A percentile compares a stretch with the other conserved stretches of the same genome.
Evolutionary conservation across 2,888 invertebrate species (phyloP).

Genomic region (Gastrophysa polygoni): DNA sequence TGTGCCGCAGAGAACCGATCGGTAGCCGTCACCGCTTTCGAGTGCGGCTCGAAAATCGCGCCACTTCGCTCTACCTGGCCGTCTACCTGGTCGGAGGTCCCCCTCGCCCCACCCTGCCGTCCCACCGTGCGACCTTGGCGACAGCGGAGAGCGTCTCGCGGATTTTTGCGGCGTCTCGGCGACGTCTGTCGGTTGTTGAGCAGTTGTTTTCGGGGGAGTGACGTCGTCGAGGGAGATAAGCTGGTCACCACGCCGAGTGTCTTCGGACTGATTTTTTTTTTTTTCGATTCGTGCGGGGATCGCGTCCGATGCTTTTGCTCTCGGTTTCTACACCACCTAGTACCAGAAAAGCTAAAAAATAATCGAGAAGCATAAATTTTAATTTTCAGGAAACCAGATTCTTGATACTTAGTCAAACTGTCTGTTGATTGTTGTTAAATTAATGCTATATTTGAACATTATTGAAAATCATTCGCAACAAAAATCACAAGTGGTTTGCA

Average conservation of each 20-base stretch:
- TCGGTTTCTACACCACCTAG: no score
- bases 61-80: slow-evolving; percentile 18
- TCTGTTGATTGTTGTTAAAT: no score
- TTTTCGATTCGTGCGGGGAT: not conserved
- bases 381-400: no score
- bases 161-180: not conserved
- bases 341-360: no score
- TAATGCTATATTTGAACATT: no score
- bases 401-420: no score
- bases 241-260: not conserved
- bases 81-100: slow-evolving; percentile 36
- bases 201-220: not conserved
- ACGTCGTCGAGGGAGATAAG: not conserved
- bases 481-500: no score
- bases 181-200: not conserved
- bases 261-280: no score
- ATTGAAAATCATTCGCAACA: no score
- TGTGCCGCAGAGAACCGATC: not conserved
- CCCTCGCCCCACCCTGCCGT: slow-evolving; percentile 25
- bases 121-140: slow-evolving; percentile 22
- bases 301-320: no score
- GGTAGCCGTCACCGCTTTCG: not conserved
- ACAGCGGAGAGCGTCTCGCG: slow-evolving; percentile 19
- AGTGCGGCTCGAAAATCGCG: slow-evolving; percentile 13
- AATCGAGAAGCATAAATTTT: no score